Base-by-base conservation (phyloP, 2,888 invertebrate genomes). In the Meloe dianella region DNA sequence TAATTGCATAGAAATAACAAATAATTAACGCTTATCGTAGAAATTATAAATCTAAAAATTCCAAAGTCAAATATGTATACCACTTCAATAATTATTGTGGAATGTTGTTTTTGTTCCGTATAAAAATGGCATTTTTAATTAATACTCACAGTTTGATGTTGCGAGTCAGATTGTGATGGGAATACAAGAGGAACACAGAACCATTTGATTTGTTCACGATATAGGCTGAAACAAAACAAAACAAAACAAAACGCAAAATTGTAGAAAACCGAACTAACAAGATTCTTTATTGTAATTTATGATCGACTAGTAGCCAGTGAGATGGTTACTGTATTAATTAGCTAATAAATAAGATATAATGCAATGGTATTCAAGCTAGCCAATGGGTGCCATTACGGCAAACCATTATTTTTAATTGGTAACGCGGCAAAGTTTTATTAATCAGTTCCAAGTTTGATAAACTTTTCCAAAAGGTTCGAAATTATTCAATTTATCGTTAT, bases 381-480 rank as follows among this genome's bases (percentile, higher is more conserved):
- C 12, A 24, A 24, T 51, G 24, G 51, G 51, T 51, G 51, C 22
- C 51, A 51, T 51, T 51, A 51, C 51, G 20, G 51, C 22, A 51
- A 51, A 51, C 3, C 12, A 51, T 51, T 51, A 51, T 12, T 51
- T 51, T 51, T 51, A 51, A 22, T 47, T 47, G 20, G 47, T 47
- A 47, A n/a, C 20, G 20, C 20, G 9, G 47, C 9, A 4, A 14
- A 38, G 14, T 38, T 38, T 38, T 38, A 38, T 38, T 38, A 38
- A n/a, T n/a, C n/a, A n/a, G n/a, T n/a, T n/a, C n/a, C n/a, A n/a
- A n/a, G n/a, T n/a, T n/a, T n/a, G n/a, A n/a, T n/a, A n/a, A n/a
- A n/a, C n/a, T n/a, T n/a, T n/a, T 10, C 1, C 2, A 32, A 32
- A 35, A 35, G 1, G 7, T 14, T 14, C 14, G 2, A 14, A 35